phyloP scores from a whole-genome alignment of 2,113 vertebrate species.

The Vicugna pacos region DNA sequence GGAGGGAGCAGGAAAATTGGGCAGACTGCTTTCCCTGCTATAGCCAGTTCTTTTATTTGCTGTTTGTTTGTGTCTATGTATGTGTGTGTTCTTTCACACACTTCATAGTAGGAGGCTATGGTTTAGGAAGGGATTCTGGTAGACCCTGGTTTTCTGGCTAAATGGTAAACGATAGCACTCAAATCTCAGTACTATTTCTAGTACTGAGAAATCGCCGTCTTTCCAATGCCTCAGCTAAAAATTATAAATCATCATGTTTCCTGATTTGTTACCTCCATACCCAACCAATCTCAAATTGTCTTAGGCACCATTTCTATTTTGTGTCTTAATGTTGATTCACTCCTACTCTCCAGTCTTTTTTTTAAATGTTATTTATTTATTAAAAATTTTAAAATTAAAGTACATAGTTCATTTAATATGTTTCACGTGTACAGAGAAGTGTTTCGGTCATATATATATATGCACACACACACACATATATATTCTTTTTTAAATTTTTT shows the following conservation, averaged over 20 bases:
- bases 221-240: not conserved
- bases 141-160: not conserved
- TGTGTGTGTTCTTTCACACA: not conserved
- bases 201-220: not conserved
- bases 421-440: too few relatives aligned
- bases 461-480: too few relatives aligned
- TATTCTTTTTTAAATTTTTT: too few relatives aligned
- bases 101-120: not conserved
- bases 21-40: not conserved
- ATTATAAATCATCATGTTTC: not conserved
- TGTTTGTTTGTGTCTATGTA: not conserved
- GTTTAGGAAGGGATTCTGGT: not conserved
- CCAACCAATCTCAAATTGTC: not conserved
- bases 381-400: too few relatives aligned
- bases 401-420: too few relatives aligned
- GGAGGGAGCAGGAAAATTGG: not conserved
- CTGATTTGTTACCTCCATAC: not conserved
- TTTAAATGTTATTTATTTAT: too few relatives aligned
- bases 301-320: not conserved
- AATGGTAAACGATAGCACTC: constrained; percentile 5
- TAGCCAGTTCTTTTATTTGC: not conserved
- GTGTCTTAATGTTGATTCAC: not conserved
- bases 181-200: not conserved
- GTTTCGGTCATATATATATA: too few relatives aligned
- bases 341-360: not conserved